Base-by-base conservation (phyloP, 23 tunicate genomes). In the Botrylloides violaceus region DNA sequence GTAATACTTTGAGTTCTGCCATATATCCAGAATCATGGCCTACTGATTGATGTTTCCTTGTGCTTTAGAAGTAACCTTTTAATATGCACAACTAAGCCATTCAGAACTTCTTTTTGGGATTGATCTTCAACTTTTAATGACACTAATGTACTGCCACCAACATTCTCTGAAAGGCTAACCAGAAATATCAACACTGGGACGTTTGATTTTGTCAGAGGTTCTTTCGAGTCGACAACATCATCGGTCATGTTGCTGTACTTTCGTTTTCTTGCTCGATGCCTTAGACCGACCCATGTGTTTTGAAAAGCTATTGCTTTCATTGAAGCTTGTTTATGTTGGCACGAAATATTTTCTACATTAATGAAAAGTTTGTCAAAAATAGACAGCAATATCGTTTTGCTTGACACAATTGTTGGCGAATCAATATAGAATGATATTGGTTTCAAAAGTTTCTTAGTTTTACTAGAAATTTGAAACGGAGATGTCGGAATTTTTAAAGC, bases 401-500 rank as follows among this genome's bases (percentile, higher is more conserved):
- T 15, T 7, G 9, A 9, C 9, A 7, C 53, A 15, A 43, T 7
- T 15, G 53, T 43, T 43, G 9, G 53, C 15, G 53, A 43, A 43
- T 9, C 12, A 43, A 43, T 32, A 19, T 26, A 19, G 37, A 68
- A 68, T 18, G 61, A 1, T 19, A 68, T 68, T 39, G 74, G 74
- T 36, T 68, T 68, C 1, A 39, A 0, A 21, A n/a, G 26, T 23
- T 68, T 36, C 57, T 34, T 23, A 23, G 24, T 68, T 24, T 38
- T 43, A 36, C 31, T 25, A 19, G 0, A 34, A 36, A 4, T 36
- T 39, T 68, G 56, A 1, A 68, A 1, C 6, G 60, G 47, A 0
- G 74, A 68, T 20, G 6, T 30, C 4, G 74, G 74, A 5, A 68
- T 23, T 68, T 68, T 68, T 31, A 63, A 47, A 23, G 71, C 34